Evolutionary conservation across 2,113 vertebrate genomes (phyloP), one percentile per base, ranked within the genome.

Genomic region (Piaya cayana): DNA sequence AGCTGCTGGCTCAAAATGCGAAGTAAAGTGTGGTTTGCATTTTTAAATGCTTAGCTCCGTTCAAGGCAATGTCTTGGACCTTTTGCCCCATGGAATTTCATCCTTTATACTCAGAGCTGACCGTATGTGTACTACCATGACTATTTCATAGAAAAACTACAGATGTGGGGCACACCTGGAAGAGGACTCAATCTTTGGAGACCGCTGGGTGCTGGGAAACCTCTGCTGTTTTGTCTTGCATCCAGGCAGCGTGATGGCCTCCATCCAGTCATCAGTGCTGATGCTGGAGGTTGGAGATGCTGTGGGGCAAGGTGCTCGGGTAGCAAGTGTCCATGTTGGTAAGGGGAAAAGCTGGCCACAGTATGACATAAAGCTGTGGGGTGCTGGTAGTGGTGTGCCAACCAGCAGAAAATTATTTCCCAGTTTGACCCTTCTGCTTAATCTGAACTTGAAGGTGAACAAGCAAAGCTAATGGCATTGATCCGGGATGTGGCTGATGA

Each of bases 361-460:
- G 55, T 37, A 29, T 14, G 8, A 22, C 69, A 17, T 0, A 0
- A 26, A 43, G 52, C 52, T 77, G 45, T 3, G 1, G 21, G 12
- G 18, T 5, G 58, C 39, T 11, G 49, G 14, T 30, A 26, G 53
- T 65, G 71, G 39, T 0, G 0, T 60, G 39, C 56, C 60, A 0
- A 1, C 55, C 29, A 11, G 17, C 3, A 8, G 49, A 42, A 47
- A 80, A 37, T 3, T 11, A 55, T 94, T 93, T 88, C 62, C 78
- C 56, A 32, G 23, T 96, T 83, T 96, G 96, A 95, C 96, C 95
- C 81, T 96, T 97, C 88, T 96, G 97, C 96, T 98, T 96, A 89
- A 97, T 97, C 94, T 96, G 94, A 93, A 89, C 62, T 74, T 97
- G 95, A 97, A 97, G 95, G 97, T 97, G 95, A 97, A 77, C 1